Conservation (phyloP, 2,888 invertebrate species). For the Bursaphelenchus okinawaensis region DNA sequence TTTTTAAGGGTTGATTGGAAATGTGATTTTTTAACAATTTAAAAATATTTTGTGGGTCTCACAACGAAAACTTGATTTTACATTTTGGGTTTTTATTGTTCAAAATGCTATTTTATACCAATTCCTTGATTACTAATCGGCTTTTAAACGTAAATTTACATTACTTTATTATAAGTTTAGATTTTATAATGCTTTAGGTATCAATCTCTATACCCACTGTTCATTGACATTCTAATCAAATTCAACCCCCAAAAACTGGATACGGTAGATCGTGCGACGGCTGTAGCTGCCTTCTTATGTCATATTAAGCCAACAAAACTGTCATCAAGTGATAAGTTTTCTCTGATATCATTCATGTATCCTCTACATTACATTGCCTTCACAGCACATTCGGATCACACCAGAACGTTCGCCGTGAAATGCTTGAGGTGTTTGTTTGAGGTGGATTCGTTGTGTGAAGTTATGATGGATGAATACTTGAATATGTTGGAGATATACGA, state of each 20-base stretch:
- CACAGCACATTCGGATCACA: background rate
- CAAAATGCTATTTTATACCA: no score
- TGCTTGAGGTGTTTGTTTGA: background rate
- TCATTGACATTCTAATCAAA: background rate
- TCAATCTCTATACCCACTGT: background rate
- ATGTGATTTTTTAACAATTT: no score
- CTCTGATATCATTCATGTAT: background rate
- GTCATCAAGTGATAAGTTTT: background rate
- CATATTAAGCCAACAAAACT: background rate
- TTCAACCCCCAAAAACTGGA: background rate
- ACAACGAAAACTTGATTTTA: no score
- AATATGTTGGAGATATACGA: background rate
- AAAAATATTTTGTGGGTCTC: no score
- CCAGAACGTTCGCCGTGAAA: background rate
- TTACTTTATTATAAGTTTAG: no score
- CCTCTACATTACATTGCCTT: constrained; percentile 3
- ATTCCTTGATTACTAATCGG: no score
- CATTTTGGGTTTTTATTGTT: no score
- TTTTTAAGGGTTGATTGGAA: background rate
- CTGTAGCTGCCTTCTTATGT: background rate
- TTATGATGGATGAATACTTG: background rate
- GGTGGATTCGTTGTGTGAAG: constrained; percentile 1
- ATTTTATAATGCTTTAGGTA: no score
- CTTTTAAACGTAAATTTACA: no score
- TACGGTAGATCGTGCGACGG: background rate